Percentiles rank a stretch among this genome's conserved stretches.
Evolutionary conservation across 2,888 invertebrate species (phyloP).

Genomic region (Eustalomyia histrio): DNA sequence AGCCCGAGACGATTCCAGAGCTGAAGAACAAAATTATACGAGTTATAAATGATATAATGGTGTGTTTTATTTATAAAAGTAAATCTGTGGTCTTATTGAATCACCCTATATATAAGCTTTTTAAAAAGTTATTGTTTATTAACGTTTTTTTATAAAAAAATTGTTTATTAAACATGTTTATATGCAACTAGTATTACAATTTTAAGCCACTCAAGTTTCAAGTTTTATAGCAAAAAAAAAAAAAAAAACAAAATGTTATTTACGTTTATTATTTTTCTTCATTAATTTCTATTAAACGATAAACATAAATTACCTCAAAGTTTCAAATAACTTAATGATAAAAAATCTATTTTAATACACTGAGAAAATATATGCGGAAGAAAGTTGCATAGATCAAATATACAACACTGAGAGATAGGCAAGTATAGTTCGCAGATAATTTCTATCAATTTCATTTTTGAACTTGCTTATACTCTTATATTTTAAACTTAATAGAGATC

Average conservation of each 20-base stretch:
- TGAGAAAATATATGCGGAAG: neutral
- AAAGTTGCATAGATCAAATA: too few relatives aligned
- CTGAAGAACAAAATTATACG: too few relatives aligned
- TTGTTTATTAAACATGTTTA: constrained; percentile 5
- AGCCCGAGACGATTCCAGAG: too few relatives aligned
- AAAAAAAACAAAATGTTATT: constrained; percentile 9
- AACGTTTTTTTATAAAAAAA: neutral
- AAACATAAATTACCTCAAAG: constrained; percentile 19
- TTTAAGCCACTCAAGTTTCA: constrained; percentile 11
- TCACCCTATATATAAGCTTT: neutral
- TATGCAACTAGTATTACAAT: constrained; percentile 1
- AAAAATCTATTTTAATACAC: neutral
- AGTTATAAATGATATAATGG: too few relatives aligned
- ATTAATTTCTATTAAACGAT: constrained; percentile 10
- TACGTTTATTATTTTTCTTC: constrained; percentile 1
- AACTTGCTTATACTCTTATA: too few relatives aligned
- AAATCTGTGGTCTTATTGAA: too few relatives aligned
- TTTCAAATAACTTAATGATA: constrained; percentile 27
- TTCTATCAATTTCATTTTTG: too few relatives aligned
- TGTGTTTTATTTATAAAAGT: too few relatives aligned
- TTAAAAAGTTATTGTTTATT: neutral
- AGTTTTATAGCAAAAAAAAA: neutral
- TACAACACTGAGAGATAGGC: too few relatives aligned
- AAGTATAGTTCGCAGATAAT: too few relatives aligned
- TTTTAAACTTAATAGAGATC: too few relatives aligned